Conservation (phyloP, 2,888 invertebrate genomes). For the Adineta ricciae region DNA sequence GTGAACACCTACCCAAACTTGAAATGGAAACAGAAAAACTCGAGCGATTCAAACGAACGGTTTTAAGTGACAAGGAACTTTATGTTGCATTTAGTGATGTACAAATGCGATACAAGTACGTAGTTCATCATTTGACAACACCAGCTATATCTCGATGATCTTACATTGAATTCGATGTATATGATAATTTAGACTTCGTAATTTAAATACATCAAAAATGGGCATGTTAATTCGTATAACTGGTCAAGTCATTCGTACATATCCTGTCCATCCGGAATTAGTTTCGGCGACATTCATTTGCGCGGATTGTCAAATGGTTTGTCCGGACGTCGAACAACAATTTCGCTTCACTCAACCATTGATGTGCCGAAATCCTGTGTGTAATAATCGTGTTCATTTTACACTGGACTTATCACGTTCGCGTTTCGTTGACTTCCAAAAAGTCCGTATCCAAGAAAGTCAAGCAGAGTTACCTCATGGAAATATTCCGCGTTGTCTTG, state of each 20-base stretch:
- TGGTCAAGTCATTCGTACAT: conserved; percentile 80
- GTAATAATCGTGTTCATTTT: conserved; percentile 79
- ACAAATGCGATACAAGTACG: conserved; percentile 17
- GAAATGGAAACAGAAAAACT: conserved; percentile 12
- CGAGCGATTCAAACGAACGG: not conserved
- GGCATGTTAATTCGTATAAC: conserved; percentile 85
- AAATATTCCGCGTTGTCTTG: conserved; percentile 88
- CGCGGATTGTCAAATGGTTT: conserved; percentile 83
- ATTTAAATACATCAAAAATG: conserved; percentile 80
- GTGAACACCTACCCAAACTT: conserved; percentile 16
- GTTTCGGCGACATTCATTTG: conserved; percentile 77
- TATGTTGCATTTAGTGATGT: conserved; percentile 14
- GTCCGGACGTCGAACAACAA: conserved; percentile 89
- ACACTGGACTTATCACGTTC: conserved; percentile 84
- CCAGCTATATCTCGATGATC: too few relatives aligned
- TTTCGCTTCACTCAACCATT: conserved; percentile 80
- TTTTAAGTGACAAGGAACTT: conserved; percentile 6
- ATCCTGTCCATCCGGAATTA: conserved; percentile 95
- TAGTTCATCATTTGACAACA: not conserved
- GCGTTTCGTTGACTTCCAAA: conserved; percentile 92
- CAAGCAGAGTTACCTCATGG: conserved; percentile 91
- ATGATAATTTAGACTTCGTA: conserved; percentile 60
- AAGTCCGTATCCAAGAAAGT: conserved; percentile 89
- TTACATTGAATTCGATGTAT: too few relatives aligned
- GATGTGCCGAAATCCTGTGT: conserved; percentile 89